Conservation (phyloP, 2,113 vertebrate species). For the Neolamprologus devosi region DNA sequence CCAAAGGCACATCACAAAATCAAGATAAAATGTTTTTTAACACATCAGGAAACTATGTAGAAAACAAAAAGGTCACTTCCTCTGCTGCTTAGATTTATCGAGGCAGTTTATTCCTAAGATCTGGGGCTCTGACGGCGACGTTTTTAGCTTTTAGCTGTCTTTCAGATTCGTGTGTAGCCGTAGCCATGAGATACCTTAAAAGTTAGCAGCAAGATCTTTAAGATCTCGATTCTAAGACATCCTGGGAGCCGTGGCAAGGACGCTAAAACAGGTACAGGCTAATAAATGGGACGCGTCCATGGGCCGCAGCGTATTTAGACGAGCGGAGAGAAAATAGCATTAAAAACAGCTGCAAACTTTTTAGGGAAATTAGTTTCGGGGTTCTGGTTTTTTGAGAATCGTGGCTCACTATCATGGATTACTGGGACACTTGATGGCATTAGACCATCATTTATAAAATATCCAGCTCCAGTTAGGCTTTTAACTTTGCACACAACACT, state of each 20-base stretch:
- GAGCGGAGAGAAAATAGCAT: background rate
- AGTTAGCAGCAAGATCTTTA: background rate
- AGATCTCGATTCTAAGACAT: background rate
- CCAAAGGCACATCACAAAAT: rapidly evolving
- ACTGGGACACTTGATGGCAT: background rate
- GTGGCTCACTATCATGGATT: background rate
- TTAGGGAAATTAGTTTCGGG: background rate
- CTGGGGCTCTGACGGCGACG: rapidly evolving
- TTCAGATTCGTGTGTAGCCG: rapidly evolving
- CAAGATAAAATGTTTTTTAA: background rate
- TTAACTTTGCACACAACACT: background rate
- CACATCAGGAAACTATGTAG: background rate
- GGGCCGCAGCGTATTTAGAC: rapidly evolving
- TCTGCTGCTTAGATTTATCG: background rate
- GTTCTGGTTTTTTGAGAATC: background rate
- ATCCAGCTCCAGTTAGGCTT: background rate
- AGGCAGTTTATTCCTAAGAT: rapidly evolving
- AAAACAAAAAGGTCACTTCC: background rate
- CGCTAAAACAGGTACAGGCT: background rate
- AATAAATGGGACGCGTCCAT: background rate
- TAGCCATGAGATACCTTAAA: background rate
- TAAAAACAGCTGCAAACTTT: background rate
- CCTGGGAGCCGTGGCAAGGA: background rate
- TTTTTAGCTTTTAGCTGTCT: background rate
- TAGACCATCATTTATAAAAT: background rate